Evolutionary conservation across 2,113 vertebrate genomes (phyloP).

Genomic region (Chaetorhynchus papuensis): DNA sequence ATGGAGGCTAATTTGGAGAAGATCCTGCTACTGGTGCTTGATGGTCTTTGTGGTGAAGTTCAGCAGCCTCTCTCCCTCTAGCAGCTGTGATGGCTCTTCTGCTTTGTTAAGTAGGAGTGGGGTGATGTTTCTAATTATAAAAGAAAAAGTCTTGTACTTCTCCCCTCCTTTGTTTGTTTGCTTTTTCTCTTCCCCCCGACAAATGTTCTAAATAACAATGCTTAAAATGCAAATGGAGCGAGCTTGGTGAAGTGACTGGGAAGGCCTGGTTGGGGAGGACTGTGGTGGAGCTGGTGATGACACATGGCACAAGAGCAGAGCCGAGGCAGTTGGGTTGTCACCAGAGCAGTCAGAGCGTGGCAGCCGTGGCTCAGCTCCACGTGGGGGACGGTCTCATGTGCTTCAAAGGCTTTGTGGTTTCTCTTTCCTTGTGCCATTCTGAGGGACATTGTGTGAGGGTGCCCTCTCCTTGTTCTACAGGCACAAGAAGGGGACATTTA

Average conservation of each 20-base stretch:
- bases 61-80: not conserved
- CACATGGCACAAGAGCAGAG: not conserved
- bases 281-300: not conserved
- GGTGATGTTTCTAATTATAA: constrained; percentile 35
- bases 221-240: not conserved
- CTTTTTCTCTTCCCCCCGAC: not conserved
- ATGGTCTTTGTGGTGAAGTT: not conserved
- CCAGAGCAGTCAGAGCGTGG: not conserved
- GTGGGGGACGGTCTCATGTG: accelerated
- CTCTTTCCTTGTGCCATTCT: not conserved
- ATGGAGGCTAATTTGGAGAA: not conserved
- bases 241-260: not conserved
- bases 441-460: not conserved
- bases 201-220: not conserved
- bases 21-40: not conserved
- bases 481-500: not conserved
- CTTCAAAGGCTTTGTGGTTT: not conserved
- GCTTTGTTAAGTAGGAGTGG: not conserved
- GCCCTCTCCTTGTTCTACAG: not conserved
- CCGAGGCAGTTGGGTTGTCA: not conserved
- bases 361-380: not conserved
- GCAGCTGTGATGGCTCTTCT: not conserved
- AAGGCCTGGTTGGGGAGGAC: not conserved
- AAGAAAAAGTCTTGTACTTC: not conserved
- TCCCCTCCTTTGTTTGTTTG: not conserved